Evolutionary conservation across 2,888 invertebrate genomes (phyloP).

Genomic region (Ormyrus pomaceus): DNA sequence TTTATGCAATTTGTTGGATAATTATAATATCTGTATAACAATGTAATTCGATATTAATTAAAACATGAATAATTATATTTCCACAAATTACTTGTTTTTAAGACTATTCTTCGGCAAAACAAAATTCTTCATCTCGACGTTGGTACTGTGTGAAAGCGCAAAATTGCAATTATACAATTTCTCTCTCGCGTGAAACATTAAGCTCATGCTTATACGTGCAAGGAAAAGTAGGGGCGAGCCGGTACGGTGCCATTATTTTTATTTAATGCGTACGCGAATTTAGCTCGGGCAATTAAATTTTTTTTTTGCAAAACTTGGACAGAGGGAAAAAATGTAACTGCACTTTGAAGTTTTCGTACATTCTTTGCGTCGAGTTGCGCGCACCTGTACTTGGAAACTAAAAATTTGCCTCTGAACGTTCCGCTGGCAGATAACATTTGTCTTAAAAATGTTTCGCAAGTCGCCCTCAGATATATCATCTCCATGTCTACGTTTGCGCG

Average conservation of each 20-base stretch:
- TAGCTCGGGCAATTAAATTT: conserved; percentile 54
- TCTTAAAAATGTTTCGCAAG: conserved; percentile 38
- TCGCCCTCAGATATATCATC: conserved; percentile 8
- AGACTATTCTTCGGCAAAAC: background rate
- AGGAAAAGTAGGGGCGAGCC: conserved; percentile 24
- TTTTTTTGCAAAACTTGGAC: conserved; percentile 25
- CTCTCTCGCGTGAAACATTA: conserved; percentile 33
- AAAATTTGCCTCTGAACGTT: conserved; percentile 45
- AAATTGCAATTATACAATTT: conserved; percentile 40
- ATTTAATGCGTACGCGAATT: conserved; percentile 46
- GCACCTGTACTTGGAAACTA: conserved; percentile 32
- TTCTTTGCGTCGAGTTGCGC: conserved; percentile 38
- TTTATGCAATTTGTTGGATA: no score
- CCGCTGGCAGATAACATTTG: conserved; percentile 38
- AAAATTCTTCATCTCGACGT: conserved; percentile 2
- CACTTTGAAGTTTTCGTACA: conserved; percentile 54
- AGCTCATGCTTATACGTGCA: conserved; percentile 44
- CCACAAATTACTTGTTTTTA: no score
- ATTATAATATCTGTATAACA: no score
- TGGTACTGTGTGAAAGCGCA: conserved; percentile 28
- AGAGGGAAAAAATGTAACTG: conserved; percentile 33
- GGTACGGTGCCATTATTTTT: conserved; percentile 44
- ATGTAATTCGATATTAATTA: no score
- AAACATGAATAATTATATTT: no score
- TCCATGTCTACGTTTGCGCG: conserved; percentile 15